Percentiles rank a stretch among this genome's conserved stretches.
Conservation (phyloP, 2,113 vertebrate genomes). For the Platichthys flesus region DNA sequence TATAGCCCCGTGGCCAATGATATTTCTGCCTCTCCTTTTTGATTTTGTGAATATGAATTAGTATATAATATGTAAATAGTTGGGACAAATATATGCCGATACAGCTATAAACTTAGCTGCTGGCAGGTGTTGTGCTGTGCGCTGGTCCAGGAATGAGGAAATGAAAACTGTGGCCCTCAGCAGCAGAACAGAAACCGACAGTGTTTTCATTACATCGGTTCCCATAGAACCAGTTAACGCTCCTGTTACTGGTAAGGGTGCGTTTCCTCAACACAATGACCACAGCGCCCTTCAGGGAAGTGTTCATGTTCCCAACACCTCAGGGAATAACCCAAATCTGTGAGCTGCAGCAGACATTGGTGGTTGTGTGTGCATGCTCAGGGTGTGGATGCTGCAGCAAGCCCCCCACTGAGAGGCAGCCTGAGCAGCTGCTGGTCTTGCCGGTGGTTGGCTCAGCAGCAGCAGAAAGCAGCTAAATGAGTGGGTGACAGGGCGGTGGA, state of each 20-base stretch:
- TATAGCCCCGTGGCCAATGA: too few species aligned
- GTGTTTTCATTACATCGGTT: constrained; percentile 16
- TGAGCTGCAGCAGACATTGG: not conserved
- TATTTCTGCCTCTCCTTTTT: too few species aligned
- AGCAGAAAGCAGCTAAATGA: constrained; percentile 25
- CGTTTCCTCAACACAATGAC: not conserved
- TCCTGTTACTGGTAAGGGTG: constrained; percentile 3
- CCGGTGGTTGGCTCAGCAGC: not conserved
- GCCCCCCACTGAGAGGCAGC: constrained; percentile 14
- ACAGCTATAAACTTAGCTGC: not conserved
- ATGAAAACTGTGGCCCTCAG: constrained; percentile 29
- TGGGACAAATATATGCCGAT: constrained; percentile 5
- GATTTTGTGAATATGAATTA: too few species aligned
- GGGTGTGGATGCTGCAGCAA: too few species aligned
- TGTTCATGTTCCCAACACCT: too few species aligned
- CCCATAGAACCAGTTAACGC: constrained; percentile 21
- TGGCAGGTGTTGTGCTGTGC: not conserved
- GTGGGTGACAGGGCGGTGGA: not conserved
- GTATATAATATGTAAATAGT: constrained; percentile 1
- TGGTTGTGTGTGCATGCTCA: not conserved
- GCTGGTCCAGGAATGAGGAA: constrained; percentile 39
- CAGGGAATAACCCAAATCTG: too few species aligned
- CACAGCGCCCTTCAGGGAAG: not conserved
- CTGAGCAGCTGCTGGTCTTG: constrained; percentile 27
- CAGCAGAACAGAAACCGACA: constrained; percentile 41